Evolutionary conservation across 1,140 invertebrate genomes (phyloP).

Genomic region (Mesaphorura yosii): DNA sequence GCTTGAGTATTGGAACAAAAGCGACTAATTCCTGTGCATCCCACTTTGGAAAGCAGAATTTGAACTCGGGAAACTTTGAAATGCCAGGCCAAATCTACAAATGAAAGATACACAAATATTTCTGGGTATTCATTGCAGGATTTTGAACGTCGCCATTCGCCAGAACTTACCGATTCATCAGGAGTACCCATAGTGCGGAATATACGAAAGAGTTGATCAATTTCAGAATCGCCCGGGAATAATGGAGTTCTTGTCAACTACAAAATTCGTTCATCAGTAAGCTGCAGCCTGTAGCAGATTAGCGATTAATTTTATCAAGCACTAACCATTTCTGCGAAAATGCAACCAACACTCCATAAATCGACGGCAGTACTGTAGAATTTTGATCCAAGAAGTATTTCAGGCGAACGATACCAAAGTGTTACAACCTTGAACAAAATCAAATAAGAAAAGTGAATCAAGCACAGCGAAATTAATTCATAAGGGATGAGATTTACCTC

Average conservation of each 20-base stretch:
- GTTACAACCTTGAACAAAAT: constrained; percentile 48
- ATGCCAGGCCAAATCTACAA: constrained; percentile 65
- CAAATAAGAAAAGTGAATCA: neutral
- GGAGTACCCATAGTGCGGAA: constrained; percentile 85
- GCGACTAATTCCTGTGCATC: constrained; percentile 46
- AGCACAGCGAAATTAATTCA: neutral
- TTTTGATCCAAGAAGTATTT: constrained; percentile 81
- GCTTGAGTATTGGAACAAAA: constrained; percentile 42
- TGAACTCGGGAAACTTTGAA: constrained; percentile 71
- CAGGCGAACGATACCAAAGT: constrained; percentile 91
- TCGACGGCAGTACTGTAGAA: constrained; percentile 82
- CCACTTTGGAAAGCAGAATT: constrained; percentile 81
- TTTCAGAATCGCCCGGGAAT: constrained; percentile 93
- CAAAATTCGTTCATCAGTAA: constrained; percentile 30
- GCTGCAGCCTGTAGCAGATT: neutral
- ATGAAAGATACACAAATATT: neutral
- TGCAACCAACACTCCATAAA: constrained; percentile 92
- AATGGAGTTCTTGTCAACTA: constrained; percentile 65
- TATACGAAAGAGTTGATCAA: constrained; percentile 88
- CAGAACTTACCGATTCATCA: constrained; percentile 43
- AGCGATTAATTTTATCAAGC: neutral
- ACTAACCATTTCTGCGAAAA: constrained; percentile 81
- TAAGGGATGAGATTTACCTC: constrained; percentile 53
- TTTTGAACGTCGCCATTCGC: neutral
- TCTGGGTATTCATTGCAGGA: neutral